Evolutionary conservation across 2,888 invertebrate species (phyloP).

Genomic region (Gymnoscelis rufifasciata): DNA sequence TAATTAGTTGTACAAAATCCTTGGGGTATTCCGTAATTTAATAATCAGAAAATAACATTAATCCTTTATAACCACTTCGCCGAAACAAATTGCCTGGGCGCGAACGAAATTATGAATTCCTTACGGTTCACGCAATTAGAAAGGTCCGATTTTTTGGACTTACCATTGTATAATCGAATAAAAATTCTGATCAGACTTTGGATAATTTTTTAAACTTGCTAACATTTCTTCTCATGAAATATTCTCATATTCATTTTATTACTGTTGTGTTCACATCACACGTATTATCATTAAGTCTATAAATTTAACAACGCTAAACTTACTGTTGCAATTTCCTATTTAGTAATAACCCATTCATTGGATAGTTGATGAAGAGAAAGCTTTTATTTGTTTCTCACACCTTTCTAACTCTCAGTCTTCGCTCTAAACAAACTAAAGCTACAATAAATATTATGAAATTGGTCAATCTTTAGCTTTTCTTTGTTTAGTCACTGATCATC

Average conservation of each 20-base stretch:
- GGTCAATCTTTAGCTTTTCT: neutral
- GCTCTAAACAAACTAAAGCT: slow-evolving; percentile 12
- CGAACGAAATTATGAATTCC: slow-evolving; percentile 13
- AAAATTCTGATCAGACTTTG: neutral
- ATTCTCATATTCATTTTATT: too few species aligned
- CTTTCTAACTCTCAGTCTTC: slow-evolving; percentile 6
- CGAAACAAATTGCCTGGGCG: slow-evolving; percentile 3
- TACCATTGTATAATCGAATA: slow-evolving; percentile 9
- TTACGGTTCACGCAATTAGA: slow-evolving; percentile 14
- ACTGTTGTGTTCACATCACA: neutral
- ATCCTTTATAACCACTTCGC: slow-evolving; percentile 2
- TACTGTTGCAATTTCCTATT: neutral
- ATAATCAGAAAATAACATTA: slow-evolving; percentile 1
- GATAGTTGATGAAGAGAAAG: slow-evolving; percentile 18
- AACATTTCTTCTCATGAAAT: too few species aligned
- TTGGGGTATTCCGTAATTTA: neutral
- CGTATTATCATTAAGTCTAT: neutral
- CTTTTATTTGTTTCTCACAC: slow-evolving; percentile 17
- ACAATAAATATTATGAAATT: neutral
- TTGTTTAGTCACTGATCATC: too few species aligned
- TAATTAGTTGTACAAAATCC: neutral
- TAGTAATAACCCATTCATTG: too few species aligned
- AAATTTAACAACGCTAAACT: too few species aligned
- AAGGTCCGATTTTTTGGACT: slow-evolving; percentile 5
- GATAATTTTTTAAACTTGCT: too few species aligned